Evolutionary conservation across 1,140 invertebrate species (phyloP), one percentile per base, ranked within the genome.

Genomic region (Lucilia sericata): DNA sequence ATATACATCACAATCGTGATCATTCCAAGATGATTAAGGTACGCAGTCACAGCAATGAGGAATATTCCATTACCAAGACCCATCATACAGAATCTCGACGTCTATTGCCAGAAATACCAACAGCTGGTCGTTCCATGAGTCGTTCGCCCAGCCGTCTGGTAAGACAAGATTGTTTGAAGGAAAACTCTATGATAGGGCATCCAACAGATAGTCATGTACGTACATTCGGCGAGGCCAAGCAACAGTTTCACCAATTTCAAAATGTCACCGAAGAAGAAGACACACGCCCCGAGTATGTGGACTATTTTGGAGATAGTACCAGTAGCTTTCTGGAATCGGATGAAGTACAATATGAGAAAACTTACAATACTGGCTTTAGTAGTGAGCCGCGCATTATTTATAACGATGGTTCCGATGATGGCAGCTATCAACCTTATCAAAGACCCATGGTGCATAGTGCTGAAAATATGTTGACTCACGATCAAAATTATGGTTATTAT

Each of bases 11-110:
- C 30, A 86, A 88, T 3, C 85, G 89, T 0, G 89, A 90, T 83
- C 88, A 89, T 60, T 84, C 88, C 25, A 91, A 91, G 87, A 91
- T 91, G 90, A 91, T 91, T 19, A 91, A 91, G 86, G 90, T 91
- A 82, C 90, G 90, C 60, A 91, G 90, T 74, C 90, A 91, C 83
- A 91, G 90, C 84, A 91, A 91, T 82, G 90, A 91, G 83, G 90
- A 91, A 83, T 91, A 91, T 80, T 89, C 89, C 7, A 88, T 89
- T 34, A 87, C 86, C 14, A 89, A 91, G 51, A 76, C 85, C 0
- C 85, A 88, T 13, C 84, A 82, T 17, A 14, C 83, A 3, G 90
- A 91, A 85, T 90, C 84, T 80, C 86, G 90, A 0, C 84, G 90
- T 2, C 60, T 91, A 8, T 75, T 91, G 74, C 90, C 90, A 1